phyloP scores from a whole-genome alignment of 2,888 invertebrate species.

The Apotomis capreana region DNA sequence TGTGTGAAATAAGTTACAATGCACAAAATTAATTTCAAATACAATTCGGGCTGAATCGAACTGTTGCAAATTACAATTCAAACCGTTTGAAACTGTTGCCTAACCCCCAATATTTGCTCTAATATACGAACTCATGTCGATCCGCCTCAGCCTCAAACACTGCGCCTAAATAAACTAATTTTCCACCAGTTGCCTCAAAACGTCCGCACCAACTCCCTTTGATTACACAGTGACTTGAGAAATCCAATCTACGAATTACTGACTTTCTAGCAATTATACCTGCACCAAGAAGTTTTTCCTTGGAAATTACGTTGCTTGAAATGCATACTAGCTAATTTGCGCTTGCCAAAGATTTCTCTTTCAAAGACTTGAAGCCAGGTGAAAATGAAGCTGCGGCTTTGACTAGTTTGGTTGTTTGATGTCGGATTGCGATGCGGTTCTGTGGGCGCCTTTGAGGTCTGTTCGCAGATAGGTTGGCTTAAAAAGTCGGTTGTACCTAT shows the following conservation, averaged over 20 bases:
- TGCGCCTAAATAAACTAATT: constrained; percentile 34
- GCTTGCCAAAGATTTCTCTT: constrained; percentile 32
- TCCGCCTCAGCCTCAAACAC: constrained; percentile 1
- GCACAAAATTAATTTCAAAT: too few relatives aligned
- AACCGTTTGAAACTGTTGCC: neutral
- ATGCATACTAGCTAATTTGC: constrained; percentile 37
- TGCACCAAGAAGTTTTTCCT: constrained; percentile 51
- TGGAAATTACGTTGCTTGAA: constrained; percentile 49
- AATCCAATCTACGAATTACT: constrained; percentile 51
- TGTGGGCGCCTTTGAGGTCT: neutral
- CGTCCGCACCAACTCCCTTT: constrained; percentile 17
- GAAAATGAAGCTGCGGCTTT: constrained; percentile 32
- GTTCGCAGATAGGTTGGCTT: neutral
- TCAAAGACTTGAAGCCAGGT: constrained; percentile 22
- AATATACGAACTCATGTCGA: neutral
- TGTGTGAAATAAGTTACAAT: too few relatives aligned
- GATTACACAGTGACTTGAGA: constrained; percentile 43
- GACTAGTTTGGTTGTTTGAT: constrained; percentile 8
- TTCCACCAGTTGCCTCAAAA: constrained; percentile 29
- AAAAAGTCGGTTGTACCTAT: neutral
- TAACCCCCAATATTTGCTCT: neutral
- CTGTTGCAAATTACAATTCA: neutral
- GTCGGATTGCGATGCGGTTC: constrained; percentile 6
- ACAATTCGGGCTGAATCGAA: neutral
- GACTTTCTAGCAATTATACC: constrained; percentile 56